Evolutionary conservation across 30 jellyfish, hydroid and myxozoan species (phyloP), one percentile per base, ranked within the genome.

Genomic region (Sanderia malayensis): DNA sequence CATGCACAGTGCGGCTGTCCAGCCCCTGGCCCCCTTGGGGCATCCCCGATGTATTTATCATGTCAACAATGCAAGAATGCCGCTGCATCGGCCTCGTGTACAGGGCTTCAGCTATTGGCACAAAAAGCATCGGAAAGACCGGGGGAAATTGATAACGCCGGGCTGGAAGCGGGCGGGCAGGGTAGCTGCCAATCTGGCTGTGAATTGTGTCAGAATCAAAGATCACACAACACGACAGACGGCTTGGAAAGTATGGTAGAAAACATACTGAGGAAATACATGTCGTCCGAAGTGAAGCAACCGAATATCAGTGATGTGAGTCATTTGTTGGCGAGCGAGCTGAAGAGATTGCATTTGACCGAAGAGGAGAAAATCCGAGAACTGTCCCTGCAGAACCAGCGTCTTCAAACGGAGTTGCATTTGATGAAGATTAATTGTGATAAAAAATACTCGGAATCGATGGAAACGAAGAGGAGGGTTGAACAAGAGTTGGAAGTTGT

Each of bases 21-120:
- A 0, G 89, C 83, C 26, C 85, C 87, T 32, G 89, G 88, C 26
- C 85, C 87, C 44, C 81, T 81, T 6, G 93, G 96, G 25, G 47
- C 96, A 31, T 64, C 98, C 17, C 96, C 98, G 17, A 72, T 93
- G 55, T 93, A 93, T 73, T 20, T 86, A 79, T 71, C 89, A 4
- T 93, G 99, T 46, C 90, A 85, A 26, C 99, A 93, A 65, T 93
- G 99, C 71, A 93, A 80, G 74, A 92, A 41, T 73, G 96, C 96
- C 19, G 93, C 90, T 0, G 88, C 95, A 22, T 4, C 10, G 6
- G 79, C 94, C 0, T 65, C 88, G 2, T 83, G 96, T 74, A 74
- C 83, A 31, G 95, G 89, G 21, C 57, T 89, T 76, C 95, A 89
- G 61, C 82, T 79, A 23, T 59, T 82, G 67, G 95, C 94, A 19